Base-by-base conservation (phyloP, 2,797 vertebrate species). In the Anomalospiza imberbis region DNA sequence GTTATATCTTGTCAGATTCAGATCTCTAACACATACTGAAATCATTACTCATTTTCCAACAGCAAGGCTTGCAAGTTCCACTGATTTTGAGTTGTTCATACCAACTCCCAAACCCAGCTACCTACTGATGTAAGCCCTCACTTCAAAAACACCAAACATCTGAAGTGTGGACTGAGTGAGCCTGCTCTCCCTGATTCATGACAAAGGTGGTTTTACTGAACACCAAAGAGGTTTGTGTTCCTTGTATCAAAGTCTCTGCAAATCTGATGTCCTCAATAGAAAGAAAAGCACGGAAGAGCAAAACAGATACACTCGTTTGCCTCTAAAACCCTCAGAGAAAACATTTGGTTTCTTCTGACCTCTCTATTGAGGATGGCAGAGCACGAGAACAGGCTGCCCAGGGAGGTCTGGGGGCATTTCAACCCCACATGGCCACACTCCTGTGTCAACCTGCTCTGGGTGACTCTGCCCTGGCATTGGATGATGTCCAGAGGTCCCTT, bases 171-270 rank as follows among this genome's bases (percentile, higher is more conserved):
- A 38, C 63, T 45, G 26, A 42, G 25, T 32, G 26, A 45, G 7
- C 29, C 36, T 71, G 34, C 14, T 82, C 40, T 63, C 42, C 54
- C 1, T 0, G 0, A 20, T 7, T 51, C 0, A 7, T 6, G 6
- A n/a, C 21, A 57, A 54, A 73, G 22, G 6, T 3, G 36, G 6
- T 40, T 70, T 77, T n/a, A 80, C 31, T 58, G 40, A 91, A 66
- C 5, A 58, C 13, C 15, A 58, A 68, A 26, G 9, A 4, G 6
- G 1, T 36, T 74, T 57, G 38, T 36, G 13, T 28, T 75, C 63
- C 28, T 75, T 71, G 12, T 25, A 40, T 21, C 53, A 12, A 72
- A 50, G 17, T 19, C 36, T 66, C n/a, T 54, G 32, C 24, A 65
- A 91, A 77, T 51, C 31, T 51, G 15, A 54, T 31, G 8, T 25